Evolutionary conservation across 2,888 invertebrate genomes (phyloP), one percentile per base, ranked within the genome.

Genomic region (Nasonia oneida): DNA sequence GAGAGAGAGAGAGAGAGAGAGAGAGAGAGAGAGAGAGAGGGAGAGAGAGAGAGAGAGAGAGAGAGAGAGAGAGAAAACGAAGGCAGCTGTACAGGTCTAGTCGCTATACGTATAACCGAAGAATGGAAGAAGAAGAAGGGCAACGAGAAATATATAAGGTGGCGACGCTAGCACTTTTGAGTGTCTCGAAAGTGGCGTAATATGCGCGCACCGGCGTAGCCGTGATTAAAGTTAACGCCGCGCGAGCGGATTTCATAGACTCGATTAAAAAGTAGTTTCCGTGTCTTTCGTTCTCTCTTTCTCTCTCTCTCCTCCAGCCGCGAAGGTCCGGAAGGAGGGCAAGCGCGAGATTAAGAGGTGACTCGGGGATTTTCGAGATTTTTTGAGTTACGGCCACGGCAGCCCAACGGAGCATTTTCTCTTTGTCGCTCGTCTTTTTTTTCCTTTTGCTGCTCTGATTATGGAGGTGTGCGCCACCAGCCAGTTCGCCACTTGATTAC

Each of bases 171-270:
- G 75, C 80, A 82, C 70, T 81, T 82, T 83, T 80, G 76, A 86
- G 83, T 84, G 74, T 80, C 83, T 80, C 70, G 81, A 29, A 82
- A 74, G 75, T 73, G 73, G 75, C 50, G 64, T 87, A 76, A 84
- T 87, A 86, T 73, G 8, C 47, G 77, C 82, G 78, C 70, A 57
- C 57, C 64, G 50, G 12, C 39, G 64, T 42, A 42, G 15, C 29
- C 67, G 57, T 87, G 80, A 86, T 86, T 87, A 87, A 87, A 84
- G 81, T 86, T 85, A 86, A 84, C 67, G 42, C 42, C 75, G n/a
- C 37, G 61, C 47, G 70, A 75, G 53, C 75, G 81, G 33, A 85
- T 85, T 85, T 81, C 47, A 84, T 75, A 39, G 77, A 70, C 73
- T 74, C 67, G 77, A 39, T 73, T 50, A 57, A 23, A 79, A 81